Evolutionary conservation across 2,113 vertebrate genomes (phyloP), one percentile per base, ranked within the genome.

Genomic region (Reinhardtius hippoglossoides): DNA sequence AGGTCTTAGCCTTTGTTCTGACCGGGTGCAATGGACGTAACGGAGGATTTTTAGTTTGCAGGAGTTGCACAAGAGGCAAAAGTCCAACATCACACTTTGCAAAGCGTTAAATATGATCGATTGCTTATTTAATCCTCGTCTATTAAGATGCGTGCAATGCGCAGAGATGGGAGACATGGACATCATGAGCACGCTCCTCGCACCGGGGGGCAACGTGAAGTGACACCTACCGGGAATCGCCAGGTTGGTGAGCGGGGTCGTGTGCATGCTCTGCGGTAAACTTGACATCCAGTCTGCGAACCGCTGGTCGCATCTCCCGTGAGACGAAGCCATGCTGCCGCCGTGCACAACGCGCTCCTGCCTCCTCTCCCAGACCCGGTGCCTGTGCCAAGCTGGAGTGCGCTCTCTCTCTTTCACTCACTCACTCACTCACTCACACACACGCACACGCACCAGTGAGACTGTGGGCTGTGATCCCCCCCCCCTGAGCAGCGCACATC

Each of bases 241-340:
- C 87, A 98, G 91, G 91, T 97, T 98, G 89, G 96, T 96, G 77
- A 98, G 96, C 63, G 97, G 96, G 55, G 94, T 93, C 59, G 88
- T 90, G 91, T 97, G 96, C 93, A 98, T 95, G 94, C 93, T 96
- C 80, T 93, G 91, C 2, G 97, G 97, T 87, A 99, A 94, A 92
- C 93, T 95, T 78, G 96, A 93, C 97, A 99, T 99, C 97, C 97
- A 99, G 95, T 99, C 97, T 6, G 96, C 97, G 80, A 96, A 95
- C 60, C 94, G 93, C 88, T 95, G 85, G 90, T 99, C 97, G 68
- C 88, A 93, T 92, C 95, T 97, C 87, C 96, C 96, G 83, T 96
- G 96, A 94, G 96, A 99, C 54, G 97, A 96, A 93, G 97, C 97
- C 97, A 99, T 98, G 72, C 94, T 89, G 92, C 81, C 72, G 62